Percentiles rank a stretch among this genome's conserved stretches.
Evolutionary conservation across 2,113 vertebrate species (phyloP).

Genomic region (Lophotis ruficrista): DNA sequence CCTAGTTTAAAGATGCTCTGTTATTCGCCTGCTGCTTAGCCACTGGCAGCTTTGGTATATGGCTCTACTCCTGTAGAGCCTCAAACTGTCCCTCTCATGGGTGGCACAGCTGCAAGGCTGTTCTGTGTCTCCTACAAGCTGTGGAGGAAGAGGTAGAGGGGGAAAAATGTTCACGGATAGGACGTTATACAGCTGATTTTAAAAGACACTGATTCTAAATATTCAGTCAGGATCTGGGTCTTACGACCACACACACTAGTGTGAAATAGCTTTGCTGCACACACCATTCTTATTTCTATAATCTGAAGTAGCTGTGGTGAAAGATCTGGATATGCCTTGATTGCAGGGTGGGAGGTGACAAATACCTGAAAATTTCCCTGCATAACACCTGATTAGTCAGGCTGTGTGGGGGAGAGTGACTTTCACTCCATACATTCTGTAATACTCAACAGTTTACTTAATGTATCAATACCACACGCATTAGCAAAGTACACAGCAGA

Average conservation of each 20-base stretch:
- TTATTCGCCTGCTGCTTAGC: not conserved
- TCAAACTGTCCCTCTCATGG: not conserved
- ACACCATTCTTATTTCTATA: not conserved
- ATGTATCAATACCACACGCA: not conserved
- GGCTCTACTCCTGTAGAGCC: not conserved
- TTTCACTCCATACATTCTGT: not conserved
- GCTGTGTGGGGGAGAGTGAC: not conserved
- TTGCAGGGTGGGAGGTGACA: not conserved
- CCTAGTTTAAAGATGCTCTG: not conserved
- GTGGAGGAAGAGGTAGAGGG: fast-evolving
- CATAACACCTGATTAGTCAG: not conserved
- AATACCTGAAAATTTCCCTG: not conserved
- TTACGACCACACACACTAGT: not conserved
- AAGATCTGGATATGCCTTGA: not conserved
- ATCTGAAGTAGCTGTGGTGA: not conserved
- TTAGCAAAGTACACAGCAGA: constrained; percentile 36
- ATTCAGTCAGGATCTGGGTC: not conserved
- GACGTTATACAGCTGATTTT: not conserved
- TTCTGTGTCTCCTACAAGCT: not conserved
- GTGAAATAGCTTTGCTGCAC: not conserved
- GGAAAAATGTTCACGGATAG: fast-evolving
- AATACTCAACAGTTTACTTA: not conserved
- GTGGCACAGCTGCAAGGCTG: not conserved
- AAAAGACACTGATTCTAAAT: not conserved
- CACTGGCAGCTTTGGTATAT: not conserved